Base-by-base conservation (phyloP, 2,888 invertebrate genomes). In the Lycophotia porphyrea region DNA sequence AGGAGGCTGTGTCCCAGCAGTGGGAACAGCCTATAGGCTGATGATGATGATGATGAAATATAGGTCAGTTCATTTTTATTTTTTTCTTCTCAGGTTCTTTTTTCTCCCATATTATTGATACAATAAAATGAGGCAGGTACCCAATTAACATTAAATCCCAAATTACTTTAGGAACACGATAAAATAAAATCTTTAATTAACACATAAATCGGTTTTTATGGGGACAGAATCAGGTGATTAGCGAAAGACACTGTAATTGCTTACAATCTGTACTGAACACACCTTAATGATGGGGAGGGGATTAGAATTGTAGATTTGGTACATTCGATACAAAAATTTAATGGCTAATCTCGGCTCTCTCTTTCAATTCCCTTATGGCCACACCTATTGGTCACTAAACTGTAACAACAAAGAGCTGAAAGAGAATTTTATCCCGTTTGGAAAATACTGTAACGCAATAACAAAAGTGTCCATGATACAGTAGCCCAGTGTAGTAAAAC, bases 111-210 rank as follows among this genome's bases (percentile, higher is more conserved):
- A n/a, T 42, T 60, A 70, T 70, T 60, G 42, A 71, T 34, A 42
- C 71, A 73, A 73, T 66, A 64, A 74, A 74, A 74, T 78, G 73
- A 72, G 58, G 71, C 64, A 78, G 76, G 75, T 34, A 42, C 67
- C 52, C 70, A 80, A 69, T 64, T 82, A 49, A 69, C 77, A 74
- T 86, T 60, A 69, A 77, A 73, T 66, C 68, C 68, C 36, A 80
- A 85, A 86, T 75, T 52, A 80, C 74, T 67, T 69, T 27, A 64
- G 63, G 73, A 72, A 74, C 74, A 75, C 52, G 66, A 86, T 86
- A 74, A 78, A 81, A 86, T 84, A 76, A 84, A 85, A 84, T 81
- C 84, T 84, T 86, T 84, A 84, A 85, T 85, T 86, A 86, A 86
- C 81, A 76, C 64, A 85, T 85, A 85, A 85, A 85, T 85, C 63